Evolutionary conservation across 92 coral and sea anemone genomes (phyloP).

Genomic region (Umimayanthus kanabou): DNA sequence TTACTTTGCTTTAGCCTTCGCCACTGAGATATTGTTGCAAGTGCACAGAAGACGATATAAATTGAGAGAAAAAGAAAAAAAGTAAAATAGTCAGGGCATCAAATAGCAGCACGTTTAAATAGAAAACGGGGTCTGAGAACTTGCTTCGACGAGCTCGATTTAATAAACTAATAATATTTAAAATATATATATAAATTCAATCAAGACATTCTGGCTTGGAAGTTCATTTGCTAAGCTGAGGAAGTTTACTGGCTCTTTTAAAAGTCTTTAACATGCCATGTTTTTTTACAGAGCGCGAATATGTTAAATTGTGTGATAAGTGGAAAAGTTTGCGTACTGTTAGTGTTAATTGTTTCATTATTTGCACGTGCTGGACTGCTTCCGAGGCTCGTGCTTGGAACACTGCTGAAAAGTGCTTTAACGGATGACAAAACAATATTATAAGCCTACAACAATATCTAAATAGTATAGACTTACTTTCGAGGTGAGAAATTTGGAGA

Average conservation of each 20-base stretch:
- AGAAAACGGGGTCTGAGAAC: background rate
- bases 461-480: background rate
- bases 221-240: too few species aligned
- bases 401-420: background rate
- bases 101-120: background rate
- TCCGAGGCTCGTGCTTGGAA: background rate
- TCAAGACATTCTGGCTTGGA: too few species aligned
- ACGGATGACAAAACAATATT: background rate
- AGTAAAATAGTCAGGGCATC: background rate
- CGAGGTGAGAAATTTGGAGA: background rate
- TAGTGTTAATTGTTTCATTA: too few species aligned
- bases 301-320: too few species aligned
- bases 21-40: constrained; percentile 65
- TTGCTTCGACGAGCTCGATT: too few species aligned
- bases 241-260: too few species aligned
- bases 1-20: constrained; percentile 98
- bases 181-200: too few species aligned
- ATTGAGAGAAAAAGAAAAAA: background rate
- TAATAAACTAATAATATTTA: too few species aligned
- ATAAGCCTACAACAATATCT: background rate
- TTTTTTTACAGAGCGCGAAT: too few species aligned
- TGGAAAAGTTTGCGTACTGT: too few species aligned
- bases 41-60: background rate
- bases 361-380: too few species aligned
- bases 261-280: too few species aligned